Conservation (phyloP, 2,888 invertebrate genomes). For the Syrphus vitripennis region DNA sequence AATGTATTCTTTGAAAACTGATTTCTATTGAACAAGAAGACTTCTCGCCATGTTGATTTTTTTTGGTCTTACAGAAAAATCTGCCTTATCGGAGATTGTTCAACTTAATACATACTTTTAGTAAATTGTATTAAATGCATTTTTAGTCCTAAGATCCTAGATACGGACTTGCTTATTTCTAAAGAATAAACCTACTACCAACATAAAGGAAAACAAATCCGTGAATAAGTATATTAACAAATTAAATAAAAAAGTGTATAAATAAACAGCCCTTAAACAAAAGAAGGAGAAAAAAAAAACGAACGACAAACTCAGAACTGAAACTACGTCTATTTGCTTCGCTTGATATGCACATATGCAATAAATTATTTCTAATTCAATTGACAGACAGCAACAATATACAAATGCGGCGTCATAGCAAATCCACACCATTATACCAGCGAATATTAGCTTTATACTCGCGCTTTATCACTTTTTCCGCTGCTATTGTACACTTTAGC, state of each 20-base stretch:
- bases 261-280: conserved; percentile 9
- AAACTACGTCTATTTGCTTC: conserved; percentile 28
- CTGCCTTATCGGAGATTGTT: too few species aligned
- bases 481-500: neutral
- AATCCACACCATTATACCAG: neutral
- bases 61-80: too few species aligned
- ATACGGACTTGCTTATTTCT: neutral
- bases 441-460: neutral
- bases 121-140: too few species aligned
- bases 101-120: too few species aligned
- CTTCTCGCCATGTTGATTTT: too few species aligned
- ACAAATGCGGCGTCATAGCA: neutral
- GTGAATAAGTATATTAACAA: neutral
- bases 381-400: conserved; percentile 53
- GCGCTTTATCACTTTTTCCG: neutral
- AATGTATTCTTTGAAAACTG: too few species aligned
- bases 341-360: conserved; percentile 43
- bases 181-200: neutral
- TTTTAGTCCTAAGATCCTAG: too few species aligned
- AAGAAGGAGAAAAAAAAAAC: neutral
- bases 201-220: neutral
- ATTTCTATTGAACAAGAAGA: too few species aligned
- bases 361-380: conserved; percentile 66
- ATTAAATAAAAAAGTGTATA: neutral
- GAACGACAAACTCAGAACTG: neutral